Evolutionary conservation across 1,140 invertebrate species (phyloP).

Genomic region (Heterodera carotae): DNA sequence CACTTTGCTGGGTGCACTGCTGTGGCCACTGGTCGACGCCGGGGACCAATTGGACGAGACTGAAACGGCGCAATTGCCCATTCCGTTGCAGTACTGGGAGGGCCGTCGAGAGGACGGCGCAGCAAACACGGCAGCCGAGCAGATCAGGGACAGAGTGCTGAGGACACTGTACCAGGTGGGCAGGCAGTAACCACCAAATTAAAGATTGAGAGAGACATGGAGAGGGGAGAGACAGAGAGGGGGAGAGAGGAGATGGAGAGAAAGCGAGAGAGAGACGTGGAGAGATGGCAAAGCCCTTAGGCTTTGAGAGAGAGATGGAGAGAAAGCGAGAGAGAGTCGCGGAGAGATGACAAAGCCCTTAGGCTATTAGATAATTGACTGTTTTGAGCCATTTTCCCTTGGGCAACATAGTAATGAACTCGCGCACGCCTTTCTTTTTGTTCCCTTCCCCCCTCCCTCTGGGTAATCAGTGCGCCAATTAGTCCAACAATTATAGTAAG

Average conservation of each 20-base stretch:
- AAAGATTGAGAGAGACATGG: too few relatives aligned
- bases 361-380: too few relatives aligned
- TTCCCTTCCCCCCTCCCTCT: too few relatives aligned
- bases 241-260: too few relatives aligned
- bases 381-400: too few relatives aligned
- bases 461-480: not conserved
- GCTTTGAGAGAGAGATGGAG: too few relatives aligned
- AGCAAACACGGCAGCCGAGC: slow-evolving; percentile 3
- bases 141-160: slow-evolving; percentile 28
- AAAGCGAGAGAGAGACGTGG: too few relatives aligned
- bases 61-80: slow-evolving; percentile 32
- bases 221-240: too few relatives aligned
- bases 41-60: slow-evolving; percentile 34
- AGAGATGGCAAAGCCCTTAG: too few relatives aligned
- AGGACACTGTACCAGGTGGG: slow-evolving; percentile 41
- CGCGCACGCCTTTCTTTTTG: not conserved
- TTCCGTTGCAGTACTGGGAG: slow-evolving; percentile 37
- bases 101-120: slow-evolving; percentile 12
- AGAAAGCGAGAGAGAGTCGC: too few relatives aligned
- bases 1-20: slow-evolving; percentile 31
- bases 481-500: not conserved
- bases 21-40: slow-evolving; percentile 33
- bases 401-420: too few relatives aligned
- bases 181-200: not conserved
- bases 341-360: too few relatives aligned